Evolutionary conservation across 1,140 invertebrate species (phyloP).

Genomic region (Pectinophora gossypiella): DNA sequence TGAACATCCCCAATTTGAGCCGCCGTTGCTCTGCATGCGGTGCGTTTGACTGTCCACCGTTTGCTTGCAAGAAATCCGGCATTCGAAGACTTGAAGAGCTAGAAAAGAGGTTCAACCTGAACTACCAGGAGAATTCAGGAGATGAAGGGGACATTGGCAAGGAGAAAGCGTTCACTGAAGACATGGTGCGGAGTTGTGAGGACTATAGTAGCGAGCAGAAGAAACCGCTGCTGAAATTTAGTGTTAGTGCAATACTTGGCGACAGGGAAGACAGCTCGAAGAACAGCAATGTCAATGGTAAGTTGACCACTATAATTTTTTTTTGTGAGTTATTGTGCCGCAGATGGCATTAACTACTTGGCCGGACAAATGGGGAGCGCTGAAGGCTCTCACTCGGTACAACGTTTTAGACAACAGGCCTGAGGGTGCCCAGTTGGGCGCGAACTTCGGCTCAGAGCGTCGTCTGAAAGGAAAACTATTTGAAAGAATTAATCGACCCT

Average conservation of each 20-base stretch:
- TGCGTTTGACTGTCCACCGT: slow-evolving; percentile 49
- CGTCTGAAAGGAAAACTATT: no score
- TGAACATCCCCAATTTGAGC: slow-evolving; percentile 49
- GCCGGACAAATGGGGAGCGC: no score
- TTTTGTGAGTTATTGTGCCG: no score
- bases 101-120: slow-evolving; percentile 56
- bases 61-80: slow-evolving; percentile 56
- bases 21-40: slow-evolving; percentile 48
- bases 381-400: no score
- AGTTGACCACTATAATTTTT: no score
- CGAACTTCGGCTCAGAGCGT: no score
- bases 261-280: slow-evolving; percentile 37
- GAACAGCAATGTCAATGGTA: slow-evolving; percentile 44
- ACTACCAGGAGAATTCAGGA: slow-evolving; percentile 56
- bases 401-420: no score
- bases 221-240: slow-evolving; percentile 92
- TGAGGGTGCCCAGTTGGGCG: no score
- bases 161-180: slow-evolving; percentile 40
- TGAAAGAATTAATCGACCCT: no score
- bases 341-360: no score
- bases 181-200: slow-evolving; percentile 59
- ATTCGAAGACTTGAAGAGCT: slow-evolving; percentile 53
- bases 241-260: slow-evolving; percentile 92
- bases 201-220: slow-evolving; percentile 52
- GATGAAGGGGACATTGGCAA: slow-evolving; percentile 45